Percentiles rank a stretch among this genome's conserved stretches.
phyloP scores from a whole-genome alignment of 2,888 invertebrate species.

The Polylopha cassiicola region DNA sequence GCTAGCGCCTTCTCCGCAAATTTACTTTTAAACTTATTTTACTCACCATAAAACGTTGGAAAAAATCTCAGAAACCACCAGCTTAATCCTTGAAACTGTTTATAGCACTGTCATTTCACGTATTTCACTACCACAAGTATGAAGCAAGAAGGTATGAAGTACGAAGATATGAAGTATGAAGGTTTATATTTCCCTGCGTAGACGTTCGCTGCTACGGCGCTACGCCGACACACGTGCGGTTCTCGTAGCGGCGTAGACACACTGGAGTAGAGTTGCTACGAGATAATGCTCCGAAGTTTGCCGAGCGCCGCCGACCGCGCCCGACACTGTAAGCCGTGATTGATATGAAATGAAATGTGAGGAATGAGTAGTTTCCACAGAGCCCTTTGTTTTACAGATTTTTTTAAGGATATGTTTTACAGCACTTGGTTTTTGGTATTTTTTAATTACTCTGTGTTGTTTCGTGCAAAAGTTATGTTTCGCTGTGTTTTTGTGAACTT shows the following conservation, averaged over 20 bases:
- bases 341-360: conserved; percentile 77
- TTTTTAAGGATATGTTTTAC: too few species aligned
- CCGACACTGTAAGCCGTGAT: conserved; percentile 70
- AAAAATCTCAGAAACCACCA: conserved; percentile 23
- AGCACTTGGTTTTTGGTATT: too few species aligned
- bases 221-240: conserved; percentile 53
- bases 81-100: conserved; percentile 18
- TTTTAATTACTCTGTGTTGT: too few species aligned
- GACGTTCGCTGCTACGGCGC: conserved; percentile 47
- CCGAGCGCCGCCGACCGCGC: conserved; percentile 52
- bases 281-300: conserved; percentile 47
- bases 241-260: conserved; percentile 54
- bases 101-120: conserved; percentile 22
- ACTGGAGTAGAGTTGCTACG: conserved; percentile 59
- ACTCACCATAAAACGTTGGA: conserved; percentile 26
- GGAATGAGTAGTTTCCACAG: conserved; percentile 68
- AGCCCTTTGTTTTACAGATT: conserved; percentile 71
- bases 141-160: conserved; percentile 3
- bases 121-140: conserved; percentile 12
- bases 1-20: neutral
- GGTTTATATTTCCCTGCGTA: conserved; percentile 32
- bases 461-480: too few species aligned
- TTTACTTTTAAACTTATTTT: neutral
- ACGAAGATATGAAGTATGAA: neutral
- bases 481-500: too few species aligned